These are phyloP conservation scores for Ellobium chinense DNA, from an alignment of 2,888 invertebrate genomes.

Conservation along the genomic window DNA sequence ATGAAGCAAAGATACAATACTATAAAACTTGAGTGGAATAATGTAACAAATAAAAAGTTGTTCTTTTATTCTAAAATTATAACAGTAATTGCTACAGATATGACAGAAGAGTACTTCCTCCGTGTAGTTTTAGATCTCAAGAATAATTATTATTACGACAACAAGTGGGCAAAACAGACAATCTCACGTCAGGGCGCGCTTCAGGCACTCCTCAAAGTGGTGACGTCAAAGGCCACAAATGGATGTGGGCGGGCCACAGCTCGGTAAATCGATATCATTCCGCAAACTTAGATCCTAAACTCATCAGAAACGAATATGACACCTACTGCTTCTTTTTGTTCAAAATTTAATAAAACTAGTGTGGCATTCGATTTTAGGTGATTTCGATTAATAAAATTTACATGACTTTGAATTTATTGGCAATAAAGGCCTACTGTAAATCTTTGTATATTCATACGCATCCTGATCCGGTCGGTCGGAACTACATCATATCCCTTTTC, in stretches of 20 bases:
- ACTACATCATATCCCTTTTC: conserved; percentile 71
- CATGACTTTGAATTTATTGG: too few relatives aligned
- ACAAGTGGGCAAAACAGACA: too few relatives aligned
- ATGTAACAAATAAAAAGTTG: not conserved
- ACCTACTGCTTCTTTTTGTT: too few relatives aligned
- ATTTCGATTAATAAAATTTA: not conserved
- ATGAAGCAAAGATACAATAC: not conserved
- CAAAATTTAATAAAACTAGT: too few relatives aligned
- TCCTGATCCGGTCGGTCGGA: conserved; percentile 40
- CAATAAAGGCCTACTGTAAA: too few relatives aligned
- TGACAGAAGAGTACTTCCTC: too few relatives aligned
- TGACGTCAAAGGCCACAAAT: conserved; percentile 21
- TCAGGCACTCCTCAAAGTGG: not conserved
- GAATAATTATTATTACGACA: too few relatives aligned
- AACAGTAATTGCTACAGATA: too few relatives aligned
- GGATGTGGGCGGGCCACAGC: conserved; percentile 2
- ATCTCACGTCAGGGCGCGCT: not conserved
- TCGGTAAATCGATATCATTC: not conserved
- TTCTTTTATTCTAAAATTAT: not conserved
- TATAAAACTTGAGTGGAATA: too few relatives aligned
- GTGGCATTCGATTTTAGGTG: not conserved
- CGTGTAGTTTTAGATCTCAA: too few relatives aligned
- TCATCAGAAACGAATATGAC: not conserved
- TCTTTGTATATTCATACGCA: conserved; percentile 47
- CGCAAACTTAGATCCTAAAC: not conserved